Base-by-base conservation (phyloP, 2,113 vertebrate genomes). In the Vulpes vulpes region DNA sequence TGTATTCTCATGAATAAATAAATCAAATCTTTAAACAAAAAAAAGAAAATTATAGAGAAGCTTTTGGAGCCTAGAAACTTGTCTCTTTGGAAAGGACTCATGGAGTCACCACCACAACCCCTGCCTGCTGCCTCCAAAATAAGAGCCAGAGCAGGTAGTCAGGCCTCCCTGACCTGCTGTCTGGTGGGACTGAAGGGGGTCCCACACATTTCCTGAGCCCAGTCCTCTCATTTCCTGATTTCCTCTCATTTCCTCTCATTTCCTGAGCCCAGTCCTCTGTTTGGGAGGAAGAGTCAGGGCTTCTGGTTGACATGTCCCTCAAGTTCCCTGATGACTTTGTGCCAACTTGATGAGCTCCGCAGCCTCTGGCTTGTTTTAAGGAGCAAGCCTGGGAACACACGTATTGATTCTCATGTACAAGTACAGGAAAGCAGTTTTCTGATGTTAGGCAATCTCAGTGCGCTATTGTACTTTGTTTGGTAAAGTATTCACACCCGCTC, bases 181-280 rank as follows among this genome's bases (percentile, higher is more conserved):
- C 49, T 30, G 30, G 8, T 11, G 38, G 35, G 35, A 16, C 16
- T 0, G 23, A 67, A 59, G 30, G 59, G 30, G 60, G 43, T 43
- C 43, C 43, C 43, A 43, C 43, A 43, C 43, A 43, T 43, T 15
- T 10, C 25, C 30, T 1, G 11, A 1, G 30, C 22, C 4, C 6
- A 6, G 30, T 14, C 43, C 8, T 30, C 49, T 1, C 35, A 35
- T 35, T 35, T 35, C 35, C 35, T 35, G 35, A 35, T 35, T 35
- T 35, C 35, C 35, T 35, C 35, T 35, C 35, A 35, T 35, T 35
- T 35, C 35, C 35, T 35, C 51, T 9, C 49, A 5, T 15, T 15
- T 10, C 25, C 30, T 1, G 11, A 1, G 30, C 22, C 4, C 6
- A 6, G 30, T 14, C 43, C 8, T 30, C 49, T 1, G 0, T 20